Evolutionary conservation across 2,888 invertebrate species (phyloP).

Genomic region (Abrostola triplasia): DNA sequence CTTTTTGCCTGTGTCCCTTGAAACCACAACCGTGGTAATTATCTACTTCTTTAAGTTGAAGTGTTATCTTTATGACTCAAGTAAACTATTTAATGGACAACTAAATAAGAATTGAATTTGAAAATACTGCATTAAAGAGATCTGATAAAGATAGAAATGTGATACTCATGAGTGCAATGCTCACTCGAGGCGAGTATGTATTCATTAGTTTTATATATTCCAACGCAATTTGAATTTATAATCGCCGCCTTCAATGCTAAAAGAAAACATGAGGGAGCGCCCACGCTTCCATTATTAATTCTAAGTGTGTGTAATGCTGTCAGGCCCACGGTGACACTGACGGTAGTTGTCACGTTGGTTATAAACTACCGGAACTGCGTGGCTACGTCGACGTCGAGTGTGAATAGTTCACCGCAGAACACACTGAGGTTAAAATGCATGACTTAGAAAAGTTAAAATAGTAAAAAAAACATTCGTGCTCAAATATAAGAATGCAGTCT

Average conservation of each 20-base stretch:
- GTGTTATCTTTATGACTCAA: conserved; percentile 20
- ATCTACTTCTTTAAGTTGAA: not conserved
- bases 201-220: not conserved
- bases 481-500: too few species aligned
- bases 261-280: not conserved
- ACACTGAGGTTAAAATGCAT: conserved; percentile 1
- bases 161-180: not conserved
- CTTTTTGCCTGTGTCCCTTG: too few species aligned
- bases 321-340: conserved; percentile 16
- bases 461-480: too few species aligned
- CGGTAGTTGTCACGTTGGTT: conserved; percentile 21
- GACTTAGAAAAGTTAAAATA: too few species aligned
- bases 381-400: not conserved
- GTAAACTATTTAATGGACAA: too few species aligned
- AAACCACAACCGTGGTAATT: too few species aligned
- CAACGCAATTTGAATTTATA: conserved; percentile 12
- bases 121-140: too few species aligned
- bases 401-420: not conserved
- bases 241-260: conserved; percentile 7
- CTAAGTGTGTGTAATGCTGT: conserved; percentile 30
- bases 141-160: too few species aligned
- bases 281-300: conserved; percentile 35
- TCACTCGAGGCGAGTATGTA: not conserved
- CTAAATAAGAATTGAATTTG: too few species aligned
- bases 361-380: conserved; percentile 16